phyloP scores from a whole-genome alignment of 1,140 invertebrate genomes.

The Achroia grisella region DNA sequence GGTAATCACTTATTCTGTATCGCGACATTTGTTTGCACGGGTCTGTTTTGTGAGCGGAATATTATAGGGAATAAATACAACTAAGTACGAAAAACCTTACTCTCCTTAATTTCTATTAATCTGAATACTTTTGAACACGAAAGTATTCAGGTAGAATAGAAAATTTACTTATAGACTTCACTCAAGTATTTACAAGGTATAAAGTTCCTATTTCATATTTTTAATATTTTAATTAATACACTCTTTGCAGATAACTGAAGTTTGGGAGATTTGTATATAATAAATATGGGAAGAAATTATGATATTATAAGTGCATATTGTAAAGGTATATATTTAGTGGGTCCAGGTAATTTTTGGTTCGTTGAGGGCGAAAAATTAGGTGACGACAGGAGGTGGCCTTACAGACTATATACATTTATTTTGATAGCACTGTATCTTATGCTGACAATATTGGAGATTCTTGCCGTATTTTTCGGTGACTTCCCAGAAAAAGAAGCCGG shows the following conservation, averaged over 20 bases:
- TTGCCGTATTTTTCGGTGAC: slow-evolving; percentile 40
- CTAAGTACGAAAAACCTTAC: not conserved
- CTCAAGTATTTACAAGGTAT: too few relatives aligned
- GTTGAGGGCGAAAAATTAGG: slow-evolving; percentile 30
- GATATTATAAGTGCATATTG: slow-evolving; percentile 41
- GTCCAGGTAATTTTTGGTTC: slow-evolving; percentile 56
- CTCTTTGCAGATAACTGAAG: too few relatives aligned
- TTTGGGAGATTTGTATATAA: not conserved
- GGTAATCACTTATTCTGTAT: slow-evolving; percentile 1
- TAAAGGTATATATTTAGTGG: slow-evolving; percentile 39
- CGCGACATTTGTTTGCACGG: too few relatives aligned
- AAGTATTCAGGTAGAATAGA: too few relatives aligned
- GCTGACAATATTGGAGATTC: slow-evolving; percentile 51
- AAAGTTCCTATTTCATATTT: too few relatives aligned
- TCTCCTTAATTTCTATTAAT: too few relatives aligned
- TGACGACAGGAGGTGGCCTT: slow-evolving; percentile 31
- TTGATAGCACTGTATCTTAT: slow-evolving; percentile 37
- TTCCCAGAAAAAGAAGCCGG: slow-evolving; percentile 51
- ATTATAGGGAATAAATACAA: too few relatives aligned
- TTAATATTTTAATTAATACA: too few relatives aligned
- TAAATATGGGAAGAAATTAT: slow-evolving; percentile 42
- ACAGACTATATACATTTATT: slow-evolving; percentile 25
- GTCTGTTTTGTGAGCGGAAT: not conserved
- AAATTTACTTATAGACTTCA: too few relatives aligned
- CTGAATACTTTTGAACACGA: too few relatives aligned